phyloP scores from a whole-genome alignment of 2,797 vertebrate genomes.

The Sebastes oblongus region DNA sequence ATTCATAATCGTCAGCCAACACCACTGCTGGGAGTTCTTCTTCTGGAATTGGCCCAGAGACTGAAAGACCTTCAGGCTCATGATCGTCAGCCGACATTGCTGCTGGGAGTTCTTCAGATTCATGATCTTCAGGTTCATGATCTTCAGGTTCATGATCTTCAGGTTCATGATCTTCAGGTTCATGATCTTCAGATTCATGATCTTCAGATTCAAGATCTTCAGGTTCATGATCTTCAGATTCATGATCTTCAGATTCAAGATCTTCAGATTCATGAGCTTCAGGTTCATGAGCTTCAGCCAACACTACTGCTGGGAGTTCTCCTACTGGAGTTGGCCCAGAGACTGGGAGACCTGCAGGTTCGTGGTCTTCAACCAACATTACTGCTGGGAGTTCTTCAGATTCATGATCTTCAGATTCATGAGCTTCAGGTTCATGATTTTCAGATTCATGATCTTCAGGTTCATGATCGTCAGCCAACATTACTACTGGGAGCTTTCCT shows the following conservation, averaged over 20 bases:
- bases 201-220: background rate
- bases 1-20: background rate
- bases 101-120: background rate
- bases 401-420: background rate
- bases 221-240: rapidly evolving
- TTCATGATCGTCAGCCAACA: background rate
- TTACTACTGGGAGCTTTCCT: background rate
- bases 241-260: background rate
- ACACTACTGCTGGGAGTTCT: background rate
- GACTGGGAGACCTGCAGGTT: background rate
- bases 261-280: background rate
- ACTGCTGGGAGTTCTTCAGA: background rate
- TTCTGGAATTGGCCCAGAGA: background rate
- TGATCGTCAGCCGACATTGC: background rate
- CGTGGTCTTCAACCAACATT: background rate
- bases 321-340: background rate
- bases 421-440: background rate
- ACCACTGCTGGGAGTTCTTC: background rate
- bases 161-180: background rate
- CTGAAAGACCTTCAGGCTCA: background rate
- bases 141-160: background rate
- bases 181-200: background rate
- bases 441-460: background rate
- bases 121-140: background rate
- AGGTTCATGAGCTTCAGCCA: background rate